Percentiles rank a stretch among this genome's conserved stretches.
phyloP scores from a whole-genome alignment of 2,797 vertebrate species.

The Serranus cabrilla region DNA sequence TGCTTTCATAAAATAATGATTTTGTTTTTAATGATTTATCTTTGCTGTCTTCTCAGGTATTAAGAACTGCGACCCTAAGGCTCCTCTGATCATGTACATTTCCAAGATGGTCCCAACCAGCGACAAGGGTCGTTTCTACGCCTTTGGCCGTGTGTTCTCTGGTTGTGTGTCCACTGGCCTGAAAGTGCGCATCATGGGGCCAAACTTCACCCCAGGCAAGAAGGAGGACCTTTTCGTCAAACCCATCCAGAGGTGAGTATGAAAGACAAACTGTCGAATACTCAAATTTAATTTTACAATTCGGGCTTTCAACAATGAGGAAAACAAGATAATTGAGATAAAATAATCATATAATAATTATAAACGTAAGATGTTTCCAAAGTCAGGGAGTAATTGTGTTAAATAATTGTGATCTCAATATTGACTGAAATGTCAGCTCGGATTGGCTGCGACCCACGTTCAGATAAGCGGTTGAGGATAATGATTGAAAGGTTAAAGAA shows the following conservation, averaged over 20 bases:
- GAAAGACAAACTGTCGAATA: background rate
- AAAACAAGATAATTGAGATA: too few relatives aligned
- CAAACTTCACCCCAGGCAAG: conserved; percentile 95
- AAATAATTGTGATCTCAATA: too few relatives aligned
- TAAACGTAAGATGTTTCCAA: too few relatives aligned
- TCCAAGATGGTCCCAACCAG: conserved; percentile 98
- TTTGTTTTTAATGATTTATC: background rate
- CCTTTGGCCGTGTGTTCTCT: conserved; percentile 96
- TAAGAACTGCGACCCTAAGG: conserved; percentile 96
- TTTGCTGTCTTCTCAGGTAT: conserved; percentile 85
- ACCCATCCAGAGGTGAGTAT: conserved; percentile 93
- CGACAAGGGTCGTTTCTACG: conserved; percentile 96
- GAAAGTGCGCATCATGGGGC: conserved; percentile 98
- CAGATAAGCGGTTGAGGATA: too few relatives aligned
- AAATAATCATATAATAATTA: too few relatives aligned
- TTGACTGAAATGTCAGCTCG: too few relatives aligned
- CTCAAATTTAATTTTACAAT: too few relatives aligned
- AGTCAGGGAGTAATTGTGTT: too few relatives aligned
- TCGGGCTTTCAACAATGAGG: too few relatives aligned
- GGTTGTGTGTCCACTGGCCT: conserved; percentile 93
- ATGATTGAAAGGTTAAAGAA: too few relatives aligned
- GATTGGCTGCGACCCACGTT: too few relatives aligned
- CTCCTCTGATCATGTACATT: conserved; percentile 98
- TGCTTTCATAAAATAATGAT: background rate
- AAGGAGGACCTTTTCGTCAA: conserved; percentile 97